Percentiles rank a stretch among this genome's conserved stretches.
These are phyloP conservation scores for Microctonus aethiopoides DNA, from an alignment of 2,888 invertebrate species.

Conservation along the genomic window DNA sequence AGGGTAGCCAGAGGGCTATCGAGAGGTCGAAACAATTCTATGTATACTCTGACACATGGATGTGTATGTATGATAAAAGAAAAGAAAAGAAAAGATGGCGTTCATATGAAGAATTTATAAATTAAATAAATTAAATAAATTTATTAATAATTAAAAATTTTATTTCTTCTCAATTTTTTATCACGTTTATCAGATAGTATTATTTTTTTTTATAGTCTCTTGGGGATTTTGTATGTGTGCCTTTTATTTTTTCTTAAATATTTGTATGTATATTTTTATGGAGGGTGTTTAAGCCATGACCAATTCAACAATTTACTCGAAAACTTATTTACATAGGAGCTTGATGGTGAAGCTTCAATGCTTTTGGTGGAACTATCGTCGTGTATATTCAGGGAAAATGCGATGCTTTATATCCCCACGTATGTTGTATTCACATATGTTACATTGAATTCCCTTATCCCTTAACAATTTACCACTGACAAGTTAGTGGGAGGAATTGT, in stretches of 20 bases:
- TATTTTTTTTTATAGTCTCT: too few species aligned
- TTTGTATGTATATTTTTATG: neutral
- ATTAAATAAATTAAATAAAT: too few species aligned
- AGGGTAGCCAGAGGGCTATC: slow-evolving; percentile 26
- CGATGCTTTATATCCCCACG: slow-evolving; percentile 52
- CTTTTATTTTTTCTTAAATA: too few species aligned
- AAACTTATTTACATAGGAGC: slow-evolving; percentile 58
- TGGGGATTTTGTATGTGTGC: too few species aligned
- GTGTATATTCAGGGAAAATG: slow-evolving; percentile 13
- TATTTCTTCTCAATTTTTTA: too few species aligned
- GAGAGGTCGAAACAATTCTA: slow-evolving; percentile 22
- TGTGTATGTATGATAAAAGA: neutral
- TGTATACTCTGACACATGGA: neutral
- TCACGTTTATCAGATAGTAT: too few species aligned
- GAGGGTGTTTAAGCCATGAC: neutral
- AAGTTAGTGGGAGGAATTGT: slow-evolving; percentile 34
- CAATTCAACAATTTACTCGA: neutral
- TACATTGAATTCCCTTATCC: slow-evolving; percentile 59
- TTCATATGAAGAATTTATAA: too few species aligned
- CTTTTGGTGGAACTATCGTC: slow-evolving; percentile 14
- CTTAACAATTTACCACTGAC: slow-evolving; percentile 63
- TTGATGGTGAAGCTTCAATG: slow-evolving; percentile 40
- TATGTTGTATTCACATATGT: slow-evolving; percentile 16
- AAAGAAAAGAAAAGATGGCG: too few species aligned
- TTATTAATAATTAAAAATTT: too few species aligned